Conservation (phyloP, 1,140 invertebrate species). For the Pomacea maculata region DNA sequence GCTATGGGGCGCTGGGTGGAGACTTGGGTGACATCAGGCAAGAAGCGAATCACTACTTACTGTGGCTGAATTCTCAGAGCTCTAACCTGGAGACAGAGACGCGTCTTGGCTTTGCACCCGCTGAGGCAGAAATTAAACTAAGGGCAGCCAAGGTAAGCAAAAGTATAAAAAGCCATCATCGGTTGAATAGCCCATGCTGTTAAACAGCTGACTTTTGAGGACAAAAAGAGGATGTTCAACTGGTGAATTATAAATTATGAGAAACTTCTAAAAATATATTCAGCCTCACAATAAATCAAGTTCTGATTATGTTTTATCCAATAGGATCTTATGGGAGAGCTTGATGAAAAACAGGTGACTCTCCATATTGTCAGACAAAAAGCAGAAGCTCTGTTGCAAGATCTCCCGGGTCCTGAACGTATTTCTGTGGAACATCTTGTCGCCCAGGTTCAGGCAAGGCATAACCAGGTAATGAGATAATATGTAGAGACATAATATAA, state of each 20-base stretch:
- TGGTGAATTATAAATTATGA: too few relatives aligned
- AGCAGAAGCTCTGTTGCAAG: slow-evolving; percentile 82
- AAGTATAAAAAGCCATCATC: too few relatives aligned
- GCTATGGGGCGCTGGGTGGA: slow-evolving; percentile 35
- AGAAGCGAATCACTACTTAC: slow-evolving; percentile 69
- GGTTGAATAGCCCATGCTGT: too few relatives aligned
- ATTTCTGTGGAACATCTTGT: slow-evolving; percentile 77
- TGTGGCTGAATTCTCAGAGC: slow-evolving; percentile 83
- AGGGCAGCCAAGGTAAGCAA: slow-evolving; percentile 47
- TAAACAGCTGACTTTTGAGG: too few relatives aligned
- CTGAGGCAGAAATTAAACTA: slow-evolving; percentile 44
- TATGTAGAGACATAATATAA: too few relatives aligned
- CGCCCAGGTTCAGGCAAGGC: slow-evolving; percentile 64
- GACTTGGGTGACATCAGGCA: slow-evolving; percentile 48
- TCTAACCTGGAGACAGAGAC: slow-evolving; percentile 68
- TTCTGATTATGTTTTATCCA: too few relatives aligned
- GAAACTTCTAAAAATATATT: too few relatives aligned
- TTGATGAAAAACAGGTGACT: slow-evolving; percentile 83
- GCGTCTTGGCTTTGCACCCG: slow-evolving; percentile 73
- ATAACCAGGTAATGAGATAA: slow-evolving; percentile 48
- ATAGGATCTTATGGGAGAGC: slow-evolving; percentile 68
- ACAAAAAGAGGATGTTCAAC: too few relatives aligned
- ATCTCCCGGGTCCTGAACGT: slow-evolving; percentile 82
- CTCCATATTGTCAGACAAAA: slow-evolving; percentile 84
- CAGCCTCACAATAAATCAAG: too few relatives aligned